These are phyloP conservation scores for Oryzias javanicus DNA, from an alignment of 2,113 vertebrate species.

Conservation along the genomic window DNA sequence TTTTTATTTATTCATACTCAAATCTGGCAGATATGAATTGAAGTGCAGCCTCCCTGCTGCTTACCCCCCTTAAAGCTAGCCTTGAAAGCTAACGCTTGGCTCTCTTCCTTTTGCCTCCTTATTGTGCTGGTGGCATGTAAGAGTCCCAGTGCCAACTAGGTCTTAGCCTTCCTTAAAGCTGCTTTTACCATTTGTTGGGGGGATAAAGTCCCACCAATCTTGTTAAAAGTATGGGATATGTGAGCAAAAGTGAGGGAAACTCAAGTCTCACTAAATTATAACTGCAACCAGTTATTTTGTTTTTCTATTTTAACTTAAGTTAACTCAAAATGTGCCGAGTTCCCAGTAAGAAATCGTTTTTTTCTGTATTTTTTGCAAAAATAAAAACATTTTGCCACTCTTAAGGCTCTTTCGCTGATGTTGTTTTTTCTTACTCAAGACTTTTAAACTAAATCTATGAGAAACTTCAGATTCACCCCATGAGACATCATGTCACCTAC, in stretches of 20 bases:
- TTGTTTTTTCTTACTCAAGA: too few species aligned
- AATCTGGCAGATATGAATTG: conserved; percentile 50
- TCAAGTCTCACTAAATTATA: too few species aligned
- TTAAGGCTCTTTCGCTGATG: too few species aligned
- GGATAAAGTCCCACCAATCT: conserved; percentile 7
- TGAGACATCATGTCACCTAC: too few species aligned
- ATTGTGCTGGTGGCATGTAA: conserved; percentile 58
- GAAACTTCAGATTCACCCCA: too few species aligned
- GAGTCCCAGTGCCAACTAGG: conserved; percentile 52
- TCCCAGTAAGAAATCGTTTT: too few species aligned
- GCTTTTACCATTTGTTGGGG: conserved; percentile 14
- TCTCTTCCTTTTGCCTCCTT: conserved; percentile 53
- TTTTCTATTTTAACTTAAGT: too few species aligned
- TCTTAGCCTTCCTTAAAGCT: conserved; percentile 57
- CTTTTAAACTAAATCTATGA: too few species aligned
- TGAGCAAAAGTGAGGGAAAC: not conserved
- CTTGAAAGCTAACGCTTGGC: conserved; percentile 59
- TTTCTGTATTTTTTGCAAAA: too few species aligned
- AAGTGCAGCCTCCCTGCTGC: conserved; percentile 40
- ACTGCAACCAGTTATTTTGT: too few species aligned
- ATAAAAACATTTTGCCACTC: too few species aligned
- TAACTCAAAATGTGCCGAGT: too few species aligned
- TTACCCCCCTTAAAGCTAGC: conserved; percentile 41
- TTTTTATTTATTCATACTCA: conserved; percentile 63
- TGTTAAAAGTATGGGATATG: conserved; percentile 20